These are phyloP conservation scores for Perca flavescens DNA, from an alignment of 2,113 vertebrate genomes.

Conservation along the genomic window DNA sequence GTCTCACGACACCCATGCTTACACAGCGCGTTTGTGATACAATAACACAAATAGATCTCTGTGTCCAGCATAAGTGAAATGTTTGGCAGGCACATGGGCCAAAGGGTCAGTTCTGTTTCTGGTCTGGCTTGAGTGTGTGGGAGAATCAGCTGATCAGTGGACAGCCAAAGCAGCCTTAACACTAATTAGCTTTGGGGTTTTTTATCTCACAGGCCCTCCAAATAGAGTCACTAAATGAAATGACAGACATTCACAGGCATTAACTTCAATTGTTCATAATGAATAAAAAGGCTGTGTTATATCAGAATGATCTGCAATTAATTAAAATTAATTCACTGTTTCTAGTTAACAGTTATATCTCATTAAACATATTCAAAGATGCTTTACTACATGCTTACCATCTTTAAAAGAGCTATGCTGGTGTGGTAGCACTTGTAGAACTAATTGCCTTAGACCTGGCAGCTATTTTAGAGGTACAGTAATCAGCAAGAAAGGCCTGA, in stretches of 20 bases:
- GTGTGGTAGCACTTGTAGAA: conserved; percentile 17
- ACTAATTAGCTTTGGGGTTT: conserved; percentile 60
- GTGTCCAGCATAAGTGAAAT: conserved; percentile 18
- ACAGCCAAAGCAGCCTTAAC: conserved; percentile 61
- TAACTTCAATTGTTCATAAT: background rate
- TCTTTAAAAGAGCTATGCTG: conserved; percentile 24
- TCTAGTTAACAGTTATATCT: background rate
- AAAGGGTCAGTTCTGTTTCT: conserved; percentile 41
- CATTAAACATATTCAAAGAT: conserved; percentile 8
- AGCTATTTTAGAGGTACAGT: conserved; percentile 58
- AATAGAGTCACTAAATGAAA: conserved; percentile 4
- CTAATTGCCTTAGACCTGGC: conserved; percentile 50
- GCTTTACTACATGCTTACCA: background rate
- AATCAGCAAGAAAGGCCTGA: conserved; percentile 67
- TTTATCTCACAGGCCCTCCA: conserved; percentile 13
- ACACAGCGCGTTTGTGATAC: background rate
- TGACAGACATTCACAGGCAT: background rate
- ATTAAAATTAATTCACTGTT: background rate
- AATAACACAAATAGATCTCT: conserved; percentile 39
- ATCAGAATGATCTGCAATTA: background rate
- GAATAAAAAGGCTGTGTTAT: background rate
- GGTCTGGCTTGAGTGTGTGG: conserved; percentile 36
- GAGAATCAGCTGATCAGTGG: conserved; percentile 69
- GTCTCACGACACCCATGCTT: background rate
- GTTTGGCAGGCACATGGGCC: conserved; percentile 40